These are phyloP conservation scores for Drosophila ochracea DNA, from an alignment of 2,888 invertebrate genomes.

Conservation along the genomic window DNA sequence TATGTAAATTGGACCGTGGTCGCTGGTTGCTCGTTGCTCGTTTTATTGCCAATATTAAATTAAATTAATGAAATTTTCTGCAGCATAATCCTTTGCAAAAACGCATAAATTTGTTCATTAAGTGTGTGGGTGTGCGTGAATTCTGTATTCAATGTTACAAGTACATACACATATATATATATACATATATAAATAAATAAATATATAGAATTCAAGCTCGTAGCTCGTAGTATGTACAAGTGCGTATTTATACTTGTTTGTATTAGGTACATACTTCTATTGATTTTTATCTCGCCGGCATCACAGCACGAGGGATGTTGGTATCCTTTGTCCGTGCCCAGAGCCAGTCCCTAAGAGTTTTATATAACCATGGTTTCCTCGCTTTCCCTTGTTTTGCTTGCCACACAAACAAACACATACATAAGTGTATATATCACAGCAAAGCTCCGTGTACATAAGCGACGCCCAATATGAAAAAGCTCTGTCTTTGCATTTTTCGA, in stretches of 20 bases:
- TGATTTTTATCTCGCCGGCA: constrained; percentile 78
- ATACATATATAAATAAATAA: constrained; percentile 8
- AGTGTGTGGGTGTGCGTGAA: constrained; percentile 47
- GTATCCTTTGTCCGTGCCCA: constrained; percentile 38
- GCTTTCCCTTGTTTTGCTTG: constrained; percentile 2
- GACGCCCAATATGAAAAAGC: constrained; percentile 70
- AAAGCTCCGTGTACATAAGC: constrained; percentile 65
- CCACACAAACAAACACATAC: neutral
- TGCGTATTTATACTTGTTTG: neutral
- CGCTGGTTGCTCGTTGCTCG: constrained; percentile 30
- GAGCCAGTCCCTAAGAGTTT: constrained; percentile 42
- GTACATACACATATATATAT: constrained; percentile 11
- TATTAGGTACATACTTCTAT: constrained; percentile 40
- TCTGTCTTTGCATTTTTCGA: constrained; percentile 66
- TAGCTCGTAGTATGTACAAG: constrained; percentile 17
- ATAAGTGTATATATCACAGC: neutral
- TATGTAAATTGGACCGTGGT: constrained; percentile 67
- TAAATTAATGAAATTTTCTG: constrained; percentile 82
- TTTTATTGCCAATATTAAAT: constrained; percentile 81
- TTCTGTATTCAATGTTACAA: constrained; percentile 54
- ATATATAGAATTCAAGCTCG: constrained; percentile 35
- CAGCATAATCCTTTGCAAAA: constrained; percentile 80
- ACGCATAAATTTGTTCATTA: constrained; percentile 81
- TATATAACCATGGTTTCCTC: constrained; percentile 43
- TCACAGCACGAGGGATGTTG: constrained; percentile 64